Base-by-base conservation (phyloP, 2,888 invertebrate species). In the Hydrotaea diabolus region DNA sequence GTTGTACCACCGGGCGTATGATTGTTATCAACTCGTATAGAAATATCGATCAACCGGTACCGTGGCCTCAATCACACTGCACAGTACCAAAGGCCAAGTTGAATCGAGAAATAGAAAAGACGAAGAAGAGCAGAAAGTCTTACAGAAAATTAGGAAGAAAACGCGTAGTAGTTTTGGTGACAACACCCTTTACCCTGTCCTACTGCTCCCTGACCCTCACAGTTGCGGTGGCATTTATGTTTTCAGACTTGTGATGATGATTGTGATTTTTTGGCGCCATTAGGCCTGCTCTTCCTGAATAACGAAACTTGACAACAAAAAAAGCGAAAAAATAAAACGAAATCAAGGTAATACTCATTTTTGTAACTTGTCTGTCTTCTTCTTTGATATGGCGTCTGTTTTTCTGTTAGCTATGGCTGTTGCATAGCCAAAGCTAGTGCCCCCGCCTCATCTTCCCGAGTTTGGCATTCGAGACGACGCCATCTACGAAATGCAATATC, bases 401-500 rank as follows among this genome's bases (percentile, higher is more conserved):
- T 69, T 17, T 17, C 17, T 66, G 17, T 17, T 46, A 46, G 46
- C 11, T 46, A 5, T 15, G 11, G 43, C 69, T 43, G 21, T 31
- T n/a, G n/a, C n/a, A 31, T 8, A 23, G 39, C 43, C 46, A 39
- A 11, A 11, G 23, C 43, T n/a, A 23, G 4, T n/a, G 43, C 13
- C 69, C 23, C 43, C 66, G 19, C n/a, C n/a, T n/a, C n/a, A n/a
- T n/a, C n/a, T 4, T 59, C 59, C 46, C n/a, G n/a, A 13, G 11
- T 66, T 21, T 19, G 66, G n/a, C 46, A 69, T 69, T 46, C 15
- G 69, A 69, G 69, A 69, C 46, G 46, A 21, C 46, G 23, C 46
- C 69, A 69, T 43, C 23, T 69, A 43, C 46, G 43, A 69, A 69
- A 69, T 69, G 69, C 69, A 69, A 69, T 69, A 46, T 46, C 69